Base-by-base conservation (phyloP, 2,797 vertebrate species). In the Sebastes cheni region DNA sequence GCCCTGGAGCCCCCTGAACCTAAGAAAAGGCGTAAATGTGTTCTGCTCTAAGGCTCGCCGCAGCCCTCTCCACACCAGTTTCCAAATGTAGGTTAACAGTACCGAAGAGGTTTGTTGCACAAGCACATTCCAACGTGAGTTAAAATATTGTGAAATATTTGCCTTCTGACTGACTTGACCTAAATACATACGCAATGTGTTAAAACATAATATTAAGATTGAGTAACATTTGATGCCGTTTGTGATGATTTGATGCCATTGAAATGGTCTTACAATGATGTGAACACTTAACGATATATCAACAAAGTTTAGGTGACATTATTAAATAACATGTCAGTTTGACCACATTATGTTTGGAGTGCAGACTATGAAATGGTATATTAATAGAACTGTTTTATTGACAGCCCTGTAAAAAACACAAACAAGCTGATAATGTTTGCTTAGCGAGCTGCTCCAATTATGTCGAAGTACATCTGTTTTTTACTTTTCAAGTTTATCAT, bases 11-110 rank as follows among this genome's bases (percentile, higher is more conserved):
- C 98, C 70, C 97, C 97, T 59, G 97, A 98, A 95, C 97, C 97
- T 95, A 98, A 97, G 97, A 99, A 97, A 97, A 99, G 96, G 88
- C 97, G 95, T 95, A 98, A 96, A 97, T 99, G 98, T 95, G 95
- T 97, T 93, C 96, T 99, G 95, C 97, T 99, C 96, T 99, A 97
- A 98, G 95, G 88, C 92, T 90, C 92, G 72, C 89, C 88, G 20
- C 80, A 68, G 77, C 75, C 92, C 89, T 79, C 93, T 94, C 94
- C 94, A 94, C 96, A 94, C 77, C 71, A 69, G 7, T 84, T 88
- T 56, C 78, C 79, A 78, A 78, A 92, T 76, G 75, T 92, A 90
- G 85, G 86, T 88, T 90, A 89, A 91, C 82, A 84, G 68, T 84
- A 88, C 79, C 85, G 83, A 88, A 85, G 89, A 84, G 77, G 81